phyloP scores from a whole-genome alignment of 2,888 invertebrate genomes.

The Drosophila putrida region DNA sequence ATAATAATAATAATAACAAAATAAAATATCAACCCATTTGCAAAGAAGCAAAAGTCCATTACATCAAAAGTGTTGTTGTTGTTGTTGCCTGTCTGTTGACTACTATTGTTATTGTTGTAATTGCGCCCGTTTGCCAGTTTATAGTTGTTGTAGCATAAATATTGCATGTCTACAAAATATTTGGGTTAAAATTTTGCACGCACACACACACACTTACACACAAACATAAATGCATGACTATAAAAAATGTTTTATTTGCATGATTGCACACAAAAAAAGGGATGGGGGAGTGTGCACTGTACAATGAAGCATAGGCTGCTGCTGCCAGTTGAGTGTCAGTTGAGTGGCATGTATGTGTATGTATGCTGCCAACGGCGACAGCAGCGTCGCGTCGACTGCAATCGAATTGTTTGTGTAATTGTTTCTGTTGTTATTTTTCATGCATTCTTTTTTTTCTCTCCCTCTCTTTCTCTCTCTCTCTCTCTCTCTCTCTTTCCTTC shows the following conservation, averaged over 20 bases:
- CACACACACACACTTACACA: conserved; percentile 36
- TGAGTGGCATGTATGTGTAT: conserved; percentile 67
- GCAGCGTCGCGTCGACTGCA: conserved; percentile 53
- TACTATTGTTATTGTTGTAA: conserved; percentile 58
- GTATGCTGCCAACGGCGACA: conserved; percentile 57
- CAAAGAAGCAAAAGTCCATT: conserved; percentile 58
- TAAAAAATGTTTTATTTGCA: conserved; percentile 76
- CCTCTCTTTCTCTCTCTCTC: conserved; percentile 17
- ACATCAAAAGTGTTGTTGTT: conserved; percentile 45
- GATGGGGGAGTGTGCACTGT: conserved; percentile 4
- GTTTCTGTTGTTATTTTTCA: conserved; percentile 56
- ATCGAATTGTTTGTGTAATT: conserved; percentile 74
- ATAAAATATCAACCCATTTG: conserved; percentile 32
- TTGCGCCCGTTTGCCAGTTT: conserved; percentile 50
- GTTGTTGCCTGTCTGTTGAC: conserved; percentile 40
- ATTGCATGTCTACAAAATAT: conserved; percentile 81
- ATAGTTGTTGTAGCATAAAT: conserved; percentile 62
- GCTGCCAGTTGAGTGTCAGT: conserved; percentile 61
- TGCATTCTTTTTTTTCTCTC: conserved; percentile 16
- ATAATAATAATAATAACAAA: not conserved
- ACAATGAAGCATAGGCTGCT: conserved; percentile 18
- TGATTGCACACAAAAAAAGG: conserved; percentile 70
- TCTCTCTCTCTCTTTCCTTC: conserved; percentile 13
- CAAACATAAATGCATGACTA: conserved; percentile 27
- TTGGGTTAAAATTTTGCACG: conserved; percentile 77